A percentile compares a stretch with the other conserved stretches of the same genome.
Evolutionary conservation across 2,888 invertebrate genomes (phyloP).

Genomic region (Parnassius apollo): DNA sequence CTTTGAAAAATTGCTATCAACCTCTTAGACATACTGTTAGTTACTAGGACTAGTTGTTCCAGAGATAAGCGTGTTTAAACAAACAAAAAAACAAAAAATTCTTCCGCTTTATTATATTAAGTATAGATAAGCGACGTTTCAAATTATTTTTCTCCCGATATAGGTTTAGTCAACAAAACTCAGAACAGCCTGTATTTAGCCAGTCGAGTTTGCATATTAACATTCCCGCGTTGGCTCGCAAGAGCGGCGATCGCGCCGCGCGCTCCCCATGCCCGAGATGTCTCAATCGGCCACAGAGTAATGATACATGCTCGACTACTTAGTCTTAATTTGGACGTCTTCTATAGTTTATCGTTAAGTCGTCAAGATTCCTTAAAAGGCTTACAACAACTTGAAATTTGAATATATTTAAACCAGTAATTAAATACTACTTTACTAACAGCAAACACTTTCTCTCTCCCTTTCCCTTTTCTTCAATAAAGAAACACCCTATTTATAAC

Average conservation of each 20-base stretch:
- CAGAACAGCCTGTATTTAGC: conserved; percentile 11
- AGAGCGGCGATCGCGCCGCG: conserved; percentile 35
- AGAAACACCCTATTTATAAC: too few species aligned
- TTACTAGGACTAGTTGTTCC: too few species aligned
- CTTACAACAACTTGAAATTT: not conserved
- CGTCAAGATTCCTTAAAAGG: not conserved
- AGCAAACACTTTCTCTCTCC: too few species aligned
- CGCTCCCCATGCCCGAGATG: conserved; percentile 46
- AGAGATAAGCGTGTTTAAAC: too few species aligned
- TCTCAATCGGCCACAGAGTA: conserved; percentile 62
- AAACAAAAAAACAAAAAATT: too few species aligned
- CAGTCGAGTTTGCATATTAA: conserved; percentile 59
- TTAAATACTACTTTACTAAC: not conserved
- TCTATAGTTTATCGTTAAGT: conserved; percentile 2
- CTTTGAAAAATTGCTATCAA: too few species aligned
- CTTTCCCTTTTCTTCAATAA: too few species aligned
- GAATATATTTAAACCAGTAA: not conserved
- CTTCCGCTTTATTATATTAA: too few species aligned
- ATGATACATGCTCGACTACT: conserved; percentile 17
- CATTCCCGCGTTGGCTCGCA: conserved; percentile 48
- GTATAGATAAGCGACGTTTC: too few species aligned
- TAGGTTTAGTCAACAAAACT: too few species aligned
- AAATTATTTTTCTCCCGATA: too few species aligned
- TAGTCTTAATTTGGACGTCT: conserved; percentile 1
- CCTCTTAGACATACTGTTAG: too few species aligned